Evolutionary conservation across 2,888 invertebrate species (phyloP), one percentile per base, ranked within the genome.

Genomic region (Parthenolecanium corni): DNA sequence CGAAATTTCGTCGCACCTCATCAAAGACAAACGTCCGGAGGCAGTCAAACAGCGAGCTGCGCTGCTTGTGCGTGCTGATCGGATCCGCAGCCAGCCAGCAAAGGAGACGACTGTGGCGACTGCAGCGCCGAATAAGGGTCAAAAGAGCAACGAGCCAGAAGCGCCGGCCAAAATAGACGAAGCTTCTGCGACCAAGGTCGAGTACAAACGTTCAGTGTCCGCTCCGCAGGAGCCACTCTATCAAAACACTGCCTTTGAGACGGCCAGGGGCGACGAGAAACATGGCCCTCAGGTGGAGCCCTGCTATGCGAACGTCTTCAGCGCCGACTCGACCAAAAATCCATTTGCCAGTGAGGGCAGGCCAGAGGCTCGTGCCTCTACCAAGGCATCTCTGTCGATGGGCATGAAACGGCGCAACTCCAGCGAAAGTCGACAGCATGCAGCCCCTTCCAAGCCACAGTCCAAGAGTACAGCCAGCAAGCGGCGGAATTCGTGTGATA

Each of bases 1-100:
- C 49, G 58, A 58, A 23, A 49, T 58, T 9, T 53, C 63, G 14
- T 52, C 52, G 21, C 54, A 54, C n/a, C 24, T 57, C 18, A 54
- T 56, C 42, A 31, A 25, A 24, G 62, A 61, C 23, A 58, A 52
- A 52, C 18, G 57, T n/a, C 58, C 61, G 23, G 58, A 58, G 31
- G 58, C 51, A 25, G 58, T 64, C 12, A 64, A 64, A 36, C 54
- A 64, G 44, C 42, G 61, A 3, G 53, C 64, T 3, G 61, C 64
- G n/a, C 21, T 61, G 40, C 21, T 64, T 4, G 38, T 64, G 25
- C 52, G 54, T 11, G 64, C 62, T 25, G 64, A 64, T 54, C 46
- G 63, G 24, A 47, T 63, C 25, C 44, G 63, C n/a, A 31, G 53
- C 16, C 38, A 52, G 5, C 21, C 44, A 11, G 36, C 18, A 3